These are phyloP conservation scores for Spongilla lacustris DNA, from an alignment of 37 sponge, comb jelly and placozoan genomes.

Conservation along the genomic window DNA sequence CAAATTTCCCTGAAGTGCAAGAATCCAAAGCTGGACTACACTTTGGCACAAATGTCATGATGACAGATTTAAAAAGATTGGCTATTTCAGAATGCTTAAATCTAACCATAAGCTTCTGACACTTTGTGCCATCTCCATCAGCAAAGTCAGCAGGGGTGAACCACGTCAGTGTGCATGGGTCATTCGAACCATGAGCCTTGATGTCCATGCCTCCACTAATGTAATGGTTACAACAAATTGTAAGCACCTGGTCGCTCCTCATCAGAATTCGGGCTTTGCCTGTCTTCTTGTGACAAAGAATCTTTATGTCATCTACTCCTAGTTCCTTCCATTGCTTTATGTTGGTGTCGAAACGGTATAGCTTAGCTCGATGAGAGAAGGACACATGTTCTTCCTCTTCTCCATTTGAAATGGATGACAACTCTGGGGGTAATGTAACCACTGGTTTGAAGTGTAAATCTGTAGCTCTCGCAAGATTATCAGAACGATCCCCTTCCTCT, in stretches of 20 bases:
- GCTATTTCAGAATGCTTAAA: constrained; percentile 87
- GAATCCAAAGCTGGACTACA: background rate
- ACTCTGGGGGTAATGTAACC: constrained; percentile 70
- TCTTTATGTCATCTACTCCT: constrained; percentile 94
- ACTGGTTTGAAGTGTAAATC: constrained; percentile 88
- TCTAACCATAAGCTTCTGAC: constrained; percentile 74
- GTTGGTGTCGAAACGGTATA: constrained; percentile 81
- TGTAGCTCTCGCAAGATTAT: constrained; percentile 63
- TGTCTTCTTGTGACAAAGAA: constrained; percentile 58
- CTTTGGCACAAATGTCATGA: constrained; percentile 12
- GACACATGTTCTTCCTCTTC: constrained; percentile 76
- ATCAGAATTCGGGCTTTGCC: constrained; percentile 78
- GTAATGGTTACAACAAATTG: constrained; percentile 94
- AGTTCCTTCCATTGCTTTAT: constrained; percentile 92
- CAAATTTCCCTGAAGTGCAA: background rate
- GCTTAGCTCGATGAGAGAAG: constrained; percentile 67
- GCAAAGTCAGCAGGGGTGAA: constrained; percentile 81
- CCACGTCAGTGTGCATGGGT: constrained; percentile 80
- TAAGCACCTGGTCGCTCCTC: constrained; percentile 92
- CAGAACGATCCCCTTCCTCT: constrained; percentile 21
- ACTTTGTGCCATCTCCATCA: constrained; percentile 64
- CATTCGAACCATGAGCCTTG: constrained; percentile 46
- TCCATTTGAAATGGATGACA: constrained; percentile 55
- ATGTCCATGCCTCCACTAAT: constrained; percentile 81
- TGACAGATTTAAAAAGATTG: constrained; percentile 67